Conservation (phyloP, 2,888 invertebrate genomes). For the Drosophila siamana region DNA sequence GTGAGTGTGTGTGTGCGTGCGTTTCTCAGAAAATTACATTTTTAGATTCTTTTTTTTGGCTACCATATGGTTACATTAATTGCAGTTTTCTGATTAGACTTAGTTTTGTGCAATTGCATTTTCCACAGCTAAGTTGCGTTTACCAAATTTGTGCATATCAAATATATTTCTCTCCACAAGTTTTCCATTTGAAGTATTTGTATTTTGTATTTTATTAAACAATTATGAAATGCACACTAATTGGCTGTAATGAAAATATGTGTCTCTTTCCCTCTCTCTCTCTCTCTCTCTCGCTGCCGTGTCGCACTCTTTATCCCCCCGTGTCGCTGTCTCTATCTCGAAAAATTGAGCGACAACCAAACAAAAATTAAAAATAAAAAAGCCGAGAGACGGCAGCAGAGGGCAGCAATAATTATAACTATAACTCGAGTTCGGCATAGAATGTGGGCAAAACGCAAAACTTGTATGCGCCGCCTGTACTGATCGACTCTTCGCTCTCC, state of each 20-base stretch:
- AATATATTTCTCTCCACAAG: constrained; percentile 21
- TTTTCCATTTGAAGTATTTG: constrained; percentile 25
- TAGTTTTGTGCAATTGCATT: constrained; percentile 26
- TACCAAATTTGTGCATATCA: background rate
- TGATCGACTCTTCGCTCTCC: constrained; percentile 45
- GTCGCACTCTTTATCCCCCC: constrained; percentile 23
- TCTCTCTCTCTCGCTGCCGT: constrained; percentile 2
- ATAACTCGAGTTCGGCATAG: constrained; percentile 77
- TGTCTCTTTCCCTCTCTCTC: constrained; percentile 26
- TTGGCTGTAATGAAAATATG: constrained; percentile 80
- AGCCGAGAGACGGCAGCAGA: constrained; percentile 46
- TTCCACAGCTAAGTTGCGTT: constrained; percentile 8
- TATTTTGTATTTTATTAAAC: constrained; percentile 72
- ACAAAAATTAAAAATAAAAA: constrained; percentile 81
- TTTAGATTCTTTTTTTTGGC: constrained; percentile 41
- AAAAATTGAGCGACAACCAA: constrained; percentile 67
- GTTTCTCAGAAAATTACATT: constrained; percentile 38
- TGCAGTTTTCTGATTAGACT: constrained; percentile 38
- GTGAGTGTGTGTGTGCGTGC: constrained; percentile 14
- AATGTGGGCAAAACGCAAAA: constrained; percentile 71
- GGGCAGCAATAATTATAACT: constrained; percentile 79
- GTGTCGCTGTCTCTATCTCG: constrained; percentile 13
- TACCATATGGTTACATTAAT: constrained; percentile 61
- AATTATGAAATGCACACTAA: constrained; percentile 84
- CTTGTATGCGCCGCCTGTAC: constrained; percentile 80